Percentiles rank a stretch among this genome's conserved stretches.
Conservation (phyloP, 2,113 vertebrate genomes). For the Narcine bancroftii region DNA sequence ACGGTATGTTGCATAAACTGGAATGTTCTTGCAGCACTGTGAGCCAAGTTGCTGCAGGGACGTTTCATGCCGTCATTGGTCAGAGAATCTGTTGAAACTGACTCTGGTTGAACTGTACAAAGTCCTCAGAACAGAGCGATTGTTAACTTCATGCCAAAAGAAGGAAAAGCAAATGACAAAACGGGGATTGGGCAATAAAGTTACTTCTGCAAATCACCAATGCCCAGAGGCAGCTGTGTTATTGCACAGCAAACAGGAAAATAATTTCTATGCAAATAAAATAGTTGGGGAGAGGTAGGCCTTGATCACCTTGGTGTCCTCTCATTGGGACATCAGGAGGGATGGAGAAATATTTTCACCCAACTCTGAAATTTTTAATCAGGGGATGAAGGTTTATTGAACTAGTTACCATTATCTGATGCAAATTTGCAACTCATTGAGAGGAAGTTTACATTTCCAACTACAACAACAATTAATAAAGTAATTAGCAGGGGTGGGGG, state of each 20-base stretch:
- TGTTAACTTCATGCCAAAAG: not conserved
- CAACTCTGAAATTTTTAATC: not conserved
- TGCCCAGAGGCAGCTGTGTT: not conserved
- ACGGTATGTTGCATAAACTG: not conserved
- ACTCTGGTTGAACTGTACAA: not conserved
- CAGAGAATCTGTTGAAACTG: not conserved
- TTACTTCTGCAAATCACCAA: not conserved
- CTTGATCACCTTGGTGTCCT: not conserved
- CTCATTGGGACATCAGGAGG: not conserved
- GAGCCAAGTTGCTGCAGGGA: not conserved
- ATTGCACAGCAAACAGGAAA: not conserved
- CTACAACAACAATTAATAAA: not conserved
- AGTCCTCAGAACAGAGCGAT: not conserved
- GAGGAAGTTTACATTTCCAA: not conserved
- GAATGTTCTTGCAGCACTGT: not conserved
- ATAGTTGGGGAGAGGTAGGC: not conserved
- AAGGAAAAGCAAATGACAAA: conserved; percentile 12
- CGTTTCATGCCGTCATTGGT: not conserved
- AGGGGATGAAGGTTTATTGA: not conserved
- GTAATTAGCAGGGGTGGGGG: not conserved
- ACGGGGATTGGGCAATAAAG: not conserved
- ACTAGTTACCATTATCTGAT: not conserved
- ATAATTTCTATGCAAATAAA: not conserved
- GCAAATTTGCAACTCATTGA: not conserved
- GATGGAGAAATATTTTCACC: not conserved